Evolutionary conservation across 2,113 vertebrate genomes (phyloP).

Genomic region (Syngnathoides biaculeatus): DNA sequence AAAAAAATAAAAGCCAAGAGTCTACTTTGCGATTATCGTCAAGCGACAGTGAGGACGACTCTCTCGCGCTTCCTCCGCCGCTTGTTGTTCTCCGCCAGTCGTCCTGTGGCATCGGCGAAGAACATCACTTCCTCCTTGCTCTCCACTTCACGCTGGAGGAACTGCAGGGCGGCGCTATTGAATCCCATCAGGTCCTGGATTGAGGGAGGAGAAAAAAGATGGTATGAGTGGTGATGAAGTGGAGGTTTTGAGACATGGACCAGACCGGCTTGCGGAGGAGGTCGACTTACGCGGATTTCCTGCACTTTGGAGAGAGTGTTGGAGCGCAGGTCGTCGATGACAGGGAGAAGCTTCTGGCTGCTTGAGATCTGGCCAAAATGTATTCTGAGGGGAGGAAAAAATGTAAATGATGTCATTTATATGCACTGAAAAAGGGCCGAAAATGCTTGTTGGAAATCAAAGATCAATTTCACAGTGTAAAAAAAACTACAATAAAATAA

Average conservation of each 20-base stretch:
- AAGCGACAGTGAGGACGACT: conserved; percentile 82
- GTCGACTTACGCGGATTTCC: conserved; percentile 83
- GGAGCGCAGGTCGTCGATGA: conserved; percentile 85
- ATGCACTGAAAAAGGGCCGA: not conserved
- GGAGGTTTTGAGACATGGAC: not conserved
- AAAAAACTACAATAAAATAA: too few species aligned
- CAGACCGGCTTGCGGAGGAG: not conserved
- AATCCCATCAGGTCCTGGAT: conserved; percentile 88
- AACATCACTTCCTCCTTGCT: conserved; percentile 90
- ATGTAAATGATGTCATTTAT: not conserved
- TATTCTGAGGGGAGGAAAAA: conserved; percentile 72
- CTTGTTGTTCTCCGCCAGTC: conserved; percentile 82
- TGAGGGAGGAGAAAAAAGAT: not conserved
- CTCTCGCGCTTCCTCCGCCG: conserved; percentile 87
- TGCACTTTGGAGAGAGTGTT: conserved; percentile 86
- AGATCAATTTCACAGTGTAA: too few species aligned
- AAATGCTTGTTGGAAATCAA: too few species aligned
- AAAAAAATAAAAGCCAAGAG: not conserved
- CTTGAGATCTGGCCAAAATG: conserved; percentile 94
- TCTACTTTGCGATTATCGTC: conserved; percentile 19
- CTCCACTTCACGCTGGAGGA: conserved; percentile 88
- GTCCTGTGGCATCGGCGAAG: conserved; percentile 88
- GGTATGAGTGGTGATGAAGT: not conserved
- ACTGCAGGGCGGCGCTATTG: conserved; percentile 88
- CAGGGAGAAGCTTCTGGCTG: conserved; percentile 88